Evolutionary conservation across 2,797 vertebrate species (phyloP), one percentile per base, ranked within the genome.

Genomic region (Bradypodion pumilum): DNA sequence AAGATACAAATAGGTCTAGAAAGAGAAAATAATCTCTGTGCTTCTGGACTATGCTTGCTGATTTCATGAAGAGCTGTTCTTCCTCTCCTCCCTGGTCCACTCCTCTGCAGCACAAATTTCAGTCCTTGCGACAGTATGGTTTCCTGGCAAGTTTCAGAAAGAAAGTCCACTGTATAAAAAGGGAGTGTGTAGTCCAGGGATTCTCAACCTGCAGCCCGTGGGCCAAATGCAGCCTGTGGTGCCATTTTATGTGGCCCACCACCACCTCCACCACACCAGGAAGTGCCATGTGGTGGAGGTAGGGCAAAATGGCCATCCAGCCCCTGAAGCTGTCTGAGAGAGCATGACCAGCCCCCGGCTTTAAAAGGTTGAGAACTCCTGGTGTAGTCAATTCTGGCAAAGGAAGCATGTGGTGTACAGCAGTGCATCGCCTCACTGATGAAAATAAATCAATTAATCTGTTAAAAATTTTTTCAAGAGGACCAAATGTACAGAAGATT

Each of bases 391-490:
- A 56, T 56, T 56, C 52, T 16, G 52, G 52, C 16, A 21, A 49
- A 35, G 29, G 72, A 62, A 12, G 0, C 44, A 78, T 76, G 27
- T 35, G 13, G 1, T 62, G 83, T 78, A 46, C 35, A 29, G 42
- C 69, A 10, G 0, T 52, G 12, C 49, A 46, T 87, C 2, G 0
- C 68, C 65, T 72, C 60, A 49, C n/a, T 52, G 32, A 32, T 29
- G 63, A 23, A 52, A 87, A 62, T n/a, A 88, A 32, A 46, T 19
- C n/a, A 90, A 27, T 44, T 5, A 74, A 32, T 46, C 62, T 77
- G n/a, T 29, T 40, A 74, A n/a, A n/a, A n/a, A 7, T 40, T n/a
- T n/a, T n/a, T n/a, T 86, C 29, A 6, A 78, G 9, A 75, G 79
- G 29, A n/a, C 46, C 74, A 80, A 84, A 59, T 8, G 63, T 42